Percentiles rank a stretch among this genome's conserved stretches.
Conservation (phyloP, 2,797 vertebrate species). For the Stomatorhinus walkeri region DNA sequence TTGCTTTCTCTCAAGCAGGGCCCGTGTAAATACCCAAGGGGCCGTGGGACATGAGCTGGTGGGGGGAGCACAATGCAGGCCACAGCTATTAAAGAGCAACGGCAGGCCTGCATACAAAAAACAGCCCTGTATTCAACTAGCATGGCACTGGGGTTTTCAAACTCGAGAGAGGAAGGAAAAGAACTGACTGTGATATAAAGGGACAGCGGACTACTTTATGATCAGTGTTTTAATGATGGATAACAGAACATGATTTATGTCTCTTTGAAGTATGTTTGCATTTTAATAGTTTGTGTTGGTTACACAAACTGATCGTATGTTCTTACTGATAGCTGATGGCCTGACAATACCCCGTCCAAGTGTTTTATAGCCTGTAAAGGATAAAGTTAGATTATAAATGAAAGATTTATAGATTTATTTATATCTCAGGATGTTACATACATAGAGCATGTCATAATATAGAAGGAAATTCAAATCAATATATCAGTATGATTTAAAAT, state of each 20-base stretch:
- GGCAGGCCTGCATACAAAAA: slow-evolving; percentile 38
- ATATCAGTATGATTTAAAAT: neutral
- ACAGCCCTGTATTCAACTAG: slow-evolving; percentile 33
- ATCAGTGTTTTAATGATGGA: neutral
- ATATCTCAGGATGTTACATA: neutral
- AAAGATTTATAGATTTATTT: neutral
- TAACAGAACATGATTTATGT: neutral
- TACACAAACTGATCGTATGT: neutral
- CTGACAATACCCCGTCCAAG: neutral
- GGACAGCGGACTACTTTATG: neutral
- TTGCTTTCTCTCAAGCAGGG: slow-evolving; percentile 43
- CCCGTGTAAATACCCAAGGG: slow-evolving; percentile 38
- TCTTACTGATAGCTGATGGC: neutral
- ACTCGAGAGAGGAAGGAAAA: neutral
- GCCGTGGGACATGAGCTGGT: slow-evolving; percentile 14
- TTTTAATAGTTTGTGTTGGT: neutral
- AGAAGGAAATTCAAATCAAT: neutral
- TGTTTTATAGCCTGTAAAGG: neutral
- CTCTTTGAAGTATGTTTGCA: neutral
- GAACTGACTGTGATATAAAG: neutral
- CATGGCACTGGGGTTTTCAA: neutral
- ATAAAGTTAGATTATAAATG: neutral
- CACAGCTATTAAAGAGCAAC: slow-evolving; percentile 41
- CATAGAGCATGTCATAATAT: neutral
- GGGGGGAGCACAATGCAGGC: slow-evolving; percentile 34